Evolutionary conservation across 2,888 invertebrate species (phyloP), one percentile per base, ranked within the genome.

Genomic region (Lepidonotus clava): DNA sequence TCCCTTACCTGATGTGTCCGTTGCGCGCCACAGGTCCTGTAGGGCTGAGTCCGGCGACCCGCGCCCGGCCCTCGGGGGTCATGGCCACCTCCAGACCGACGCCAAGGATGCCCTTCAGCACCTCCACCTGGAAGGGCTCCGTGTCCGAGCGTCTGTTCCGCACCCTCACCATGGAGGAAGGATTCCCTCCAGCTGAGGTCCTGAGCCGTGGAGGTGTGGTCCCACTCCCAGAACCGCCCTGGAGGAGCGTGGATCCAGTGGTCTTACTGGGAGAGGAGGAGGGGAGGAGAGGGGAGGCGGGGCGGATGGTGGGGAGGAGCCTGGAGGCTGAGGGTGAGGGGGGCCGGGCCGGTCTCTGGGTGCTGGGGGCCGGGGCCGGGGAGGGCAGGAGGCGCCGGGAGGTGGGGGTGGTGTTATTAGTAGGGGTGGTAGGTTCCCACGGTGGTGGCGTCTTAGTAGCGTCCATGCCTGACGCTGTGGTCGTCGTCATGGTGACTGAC

Each of bases 101-200:
- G n/a, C 93, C 93, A 28, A 92, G 88, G 84, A 93, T 92, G 34
- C 93, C 92, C 87, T 92, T 92, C 84, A 93, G 89, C 28, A 93
- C 91, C 38, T 92, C 92, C 40, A 93, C 91, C 88, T 92, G 91
- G 84, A 93, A 93, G 36, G 92, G 91, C 51, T 91, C 90, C 11
- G 91, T 90, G 71, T 91, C 91, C 66, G 90, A 90, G 6, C 93
- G 88, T n/a, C 66, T 56, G 24, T 85, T 85, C 36, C 76, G 66
- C n/a, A 71, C 67, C 46, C 36, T 76, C 24, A 71, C 76, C 32
- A 46, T 34, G 34, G 8, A n/a, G 18, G 34, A 36, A 11, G 1
- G 84, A n/a, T 32, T 18, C 77, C 18, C 28, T 36, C 5, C 8
- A 76, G 21, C 11, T 8, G 77, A n/a, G 6, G 77, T 6, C 67